phyloP scores from a whole-genome alignment of 2,888 invertebrate species.

The Hirtodrosophila duncani region DNA sequence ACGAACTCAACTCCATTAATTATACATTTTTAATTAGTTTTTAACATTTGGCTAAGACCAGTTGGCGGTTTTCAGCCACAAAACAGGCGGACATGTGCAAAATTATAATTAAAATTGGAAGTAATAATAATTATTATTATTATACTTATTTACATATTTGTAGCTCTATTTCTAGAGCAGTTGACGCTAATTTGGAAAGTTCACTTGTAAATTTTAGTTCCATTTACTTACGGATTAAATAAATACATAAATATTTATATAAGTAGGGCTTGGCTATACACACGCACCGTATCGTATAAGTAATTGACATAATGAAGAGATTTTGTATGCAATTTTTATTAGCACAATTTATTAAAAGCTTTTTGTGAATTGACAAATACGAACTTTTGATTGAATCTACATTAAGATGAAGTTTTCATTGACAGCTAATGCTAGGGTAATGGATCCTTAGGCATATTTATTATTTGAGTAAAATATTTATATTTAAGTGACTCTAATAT shows the following conservation, averaged over 20 bases:
- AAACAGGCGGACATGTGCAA: slow-evolving; percentile 72
- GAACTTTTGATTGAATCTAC: slow-evolving; percentile 23
- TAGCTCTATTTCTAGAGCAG: neutral
- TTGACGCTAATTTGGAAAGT: neutral
- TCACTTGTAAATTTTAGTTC: slow-evolving; percentile 4
- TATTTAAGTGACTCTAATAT: no score
- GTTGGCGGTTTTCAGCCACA: slow-evolving; percentile 6
- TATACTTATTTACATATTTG: slow-evolving; percentile 13
- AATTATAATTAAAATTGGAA: slow-evolving; percentile 34
- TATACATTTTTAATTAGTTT: slow-evolving; percentile 50
- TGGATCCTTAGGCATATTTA: no score
- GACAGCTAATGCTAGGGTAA: no score
- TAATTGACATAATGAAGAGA: slow-evolving; percentile 13
- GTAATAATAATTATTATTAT: slow-evolving; percentile 21
- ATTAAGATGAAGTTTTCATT: neutral
- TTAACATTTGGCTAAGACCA: slow-evolving; percentile 34
- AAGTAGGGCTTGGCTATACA: slow-evolving; percentile 44
- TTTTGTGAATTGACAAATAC: slow-evolving; percentile 60
- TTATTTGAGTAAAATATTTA: no score
- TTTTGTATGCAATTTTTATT: slow-evolving; percentile 33
- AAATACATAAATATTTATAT: slow-evolving; percentile 30
- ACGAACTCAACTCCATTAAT: slow-evolving; percentile 4
- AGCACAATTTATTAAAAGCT: slow-evolving; percentile 60
- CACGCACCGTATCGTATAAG: slow-evolving; percentile 8
- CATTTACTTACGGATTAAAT: slow-evolving; percentile 37